These are phyloP conservation scores for Archips xylosteana DNA, from an alignment of 2,888 invertebrate species.

Conservation along the genomic window DNA sequence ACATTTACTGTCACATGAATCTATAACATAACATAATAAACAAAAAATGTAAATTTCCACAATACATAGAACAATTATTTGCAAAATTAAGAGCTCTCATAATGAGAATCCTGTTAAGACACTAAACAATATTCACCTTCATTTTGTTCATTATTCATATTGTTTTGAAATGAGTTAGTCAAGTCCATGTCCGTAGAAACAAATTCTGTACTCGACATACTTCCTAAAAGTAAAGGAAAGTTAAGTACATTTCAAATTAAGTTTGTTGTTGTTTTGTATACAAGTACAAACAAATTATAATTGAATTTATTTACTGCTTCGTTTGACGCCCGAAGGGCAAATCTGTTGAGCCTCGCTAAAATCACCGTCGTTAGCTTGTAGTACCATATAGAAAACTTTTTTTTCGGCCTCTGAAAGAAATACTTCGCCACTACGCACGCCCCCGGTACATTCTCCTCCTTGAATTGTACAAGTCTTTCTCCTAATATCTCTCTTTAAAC, in stretches of 20 bases:
- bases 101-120: neutral
- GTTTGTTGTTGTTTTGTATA: neutral
- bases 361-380: neutral
- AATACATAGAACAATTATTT: neutral
- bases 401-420: neutral
- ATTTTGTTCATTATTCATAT: neutral
- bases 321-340: neutral
- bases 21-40: neutral
- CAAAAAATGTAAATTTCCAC: neutral
- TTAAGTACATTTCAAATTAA: neutral
- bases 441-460: neutral
- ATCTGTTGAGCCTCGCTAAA: neutral
- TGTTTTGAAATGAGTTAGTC: neutral
- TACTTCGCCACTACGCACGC: neutral
- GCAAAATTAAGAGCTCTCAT: neutral
- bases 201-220: neutral
- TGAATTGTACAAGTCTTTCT: neutral
- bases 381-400: constrained; percentile 1
- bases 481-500: constrained; percentile 6
- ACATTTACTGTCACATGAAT: neutral
- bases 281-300: neutral
- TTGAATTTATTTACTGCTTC: neutral
- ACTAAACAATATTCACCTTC: neutral
- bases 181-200: neutral
- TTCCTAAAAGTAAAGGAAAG: neutral